A percentile compares a stretch with the other conserved stretches of the same genome.
phyloP scores from a whole-genome alignment of 2,888 invertebrate genomes.

The Eupithecia dodoneata region DNA sequence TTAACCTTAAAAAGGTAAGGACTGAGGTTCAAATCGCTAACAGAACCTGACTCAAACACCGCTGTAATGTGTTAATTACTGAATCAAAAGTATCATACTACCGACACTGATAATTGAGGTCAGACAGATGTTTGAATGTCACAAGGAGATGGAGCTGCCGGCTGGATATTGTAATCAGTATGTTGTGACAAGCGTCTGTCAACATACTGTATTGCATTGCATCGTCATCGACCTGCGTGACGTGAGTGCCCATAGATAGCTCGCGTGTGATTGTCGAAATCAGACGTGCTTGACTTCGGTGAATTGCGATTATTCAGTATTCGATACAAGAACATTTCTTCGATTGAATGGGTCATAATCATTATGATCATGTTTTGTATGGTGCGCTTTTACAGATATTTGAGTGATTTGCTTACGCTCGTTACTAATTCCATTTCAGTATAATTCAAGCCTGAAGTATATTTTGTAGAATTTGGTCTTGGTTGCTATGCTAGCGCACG shows the following conservation, averaged over 20 bases:
- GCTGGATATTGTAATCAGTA: conserved; percentile 18
- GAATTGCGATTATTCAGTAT: conserved; percentile 6
- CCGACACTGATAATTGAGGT: conserved; percentile 27
- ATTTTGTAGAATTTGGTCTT: not conserved
- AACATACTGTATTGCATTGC: conserved; percentile 40
- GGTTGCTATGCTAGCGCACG: not conserved
- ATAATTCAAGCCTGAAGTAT: not conserved
- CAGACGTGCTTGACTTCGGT: conserved; percentile 12
- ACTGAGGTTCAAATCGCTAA: not conserved
- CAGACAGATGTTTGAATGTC: conserved; percentile 19
- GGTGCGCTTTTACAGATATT: not conserved
- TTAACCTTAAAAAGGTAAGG: not conserved
- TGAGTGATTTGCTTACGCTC: not conserved
- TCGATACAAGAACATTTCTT: not conserved
- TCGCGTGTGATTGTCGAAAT: conserved; percentile 23
- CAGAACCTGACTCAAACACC: not conserved
- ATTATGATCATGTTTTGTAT: not conserved
- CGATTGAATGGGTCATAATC: not conserved
- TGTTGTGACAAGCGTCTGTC: conserved; percentile 41
- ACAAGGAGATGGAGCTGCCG: conserved; percentile 13
- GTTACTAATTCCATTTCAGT: too few relatives aligned
- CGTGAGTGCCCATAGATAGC: conserved; percentile 37
- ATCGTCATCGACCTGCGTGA: conserved; percentile 50
- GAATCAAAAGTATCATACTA: not conserved
- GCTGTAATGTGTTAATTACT: not conserved